Evolutionary conservation across 2,113 vertebrate genomes (phyloP), one percentile per base, ranked within the genome.

Genomic region (Cnemophilus loriae): DNA sequence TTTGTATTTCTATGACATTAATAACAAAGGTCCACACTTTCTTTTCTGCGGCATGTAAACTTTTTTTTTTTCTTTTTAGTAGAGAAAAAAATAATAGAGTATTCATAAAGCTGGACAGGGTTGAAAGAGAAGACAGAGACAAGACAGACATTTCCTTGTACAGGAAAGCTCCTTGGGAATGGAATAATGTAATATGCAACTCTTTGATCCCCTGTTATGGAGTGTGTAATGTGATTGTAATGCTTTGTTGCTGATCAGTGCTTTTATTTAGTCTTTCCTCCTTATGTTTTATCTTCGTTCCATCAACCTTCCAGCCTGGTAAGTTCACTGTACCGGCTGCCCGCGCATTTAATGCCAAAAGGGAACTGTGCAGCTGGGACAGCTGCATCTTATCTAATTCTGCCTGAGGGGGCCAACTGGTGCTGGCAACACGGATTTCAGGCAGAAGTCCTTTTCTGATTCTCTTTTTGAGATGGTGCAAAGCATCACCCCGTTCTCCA

Each of bases 1-100:
- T 98, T 98, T 98, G 98, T 98, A 98, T 98, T 98, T 98, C 98
- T 98, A 98, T 79, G 95, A 98, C 98, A 98, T 98, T 98, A 98
- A 98, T 98, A 98, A 98, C 97, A 98, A 97, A 97, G 97, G 78
- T 89, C 92, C 73, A 82, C 88, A 95, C 96, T 97, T 97, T 97
- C 96, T 97, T 97, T 96, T 96, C 94, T 97, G 78, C 71, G 95
- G 98, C 96, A 84, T 98, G 97, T 96, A 96, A 98, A 98, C 96
- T 97, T 94, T 87, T 80, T 88, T 85, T 93, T 79, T 87, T 46
- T 37, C 17, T n/a, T 76, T 87, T 37, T 16, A 37, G 21, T 17
- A 14, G 55, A 77, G 44, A 44, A 63, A 88, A 91, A 41, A 59
- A 59, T 11, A 78, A 52, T 67, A 47, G 41, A 7, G 16, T 46